Evolutionary conservation across 2,888 invertebrate species (phyloP).

Genomic region (Deroplatys truncata): DNA sequence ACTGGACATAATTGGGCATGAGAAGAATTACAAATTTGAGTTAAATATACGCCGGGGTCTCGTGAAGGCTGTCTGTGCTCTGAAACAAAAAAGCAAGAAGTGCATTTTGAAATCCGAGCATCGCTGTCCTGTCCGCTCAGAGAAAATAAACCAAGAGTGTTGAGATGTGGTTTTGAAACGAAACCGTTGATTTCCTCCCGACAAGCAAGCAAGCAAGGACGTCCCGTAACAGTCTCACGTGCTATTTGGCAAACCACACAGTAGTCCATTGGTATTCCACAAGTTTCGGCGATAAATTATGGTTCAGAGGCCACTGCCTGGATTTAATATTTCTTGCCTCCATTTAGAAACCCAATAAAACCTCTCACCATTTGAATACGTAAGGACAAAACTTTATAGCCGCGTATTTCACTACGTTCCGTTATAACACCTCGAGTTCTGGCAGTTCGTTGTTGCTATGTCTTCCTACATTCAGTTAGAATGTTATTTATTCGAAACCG

Average conservation of each 20-base stretch:
- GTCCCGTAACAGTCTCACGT: neutral
- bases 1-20: neutral
- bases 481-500: no score
- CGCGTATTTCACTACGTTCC: neutral
- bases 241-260: neutral
- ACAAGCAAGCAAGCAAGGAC: neutral
- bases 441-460: no score
- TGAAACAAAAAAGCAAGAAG: neutral
- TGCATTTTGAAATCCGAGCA: neutral
- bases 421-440: no score
- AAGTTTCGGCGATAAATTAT: neutral
- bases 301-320: neutral
- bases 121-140: neutral
- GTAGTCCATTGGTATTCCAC: neutral
- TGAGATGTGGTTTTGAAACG: neutral
- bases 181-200: neutral
- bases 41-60: neutral
- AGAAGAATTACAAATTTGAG: neutral
- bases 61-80: neutral
- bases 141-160: neutral
- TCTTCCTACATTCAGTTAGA: no score
- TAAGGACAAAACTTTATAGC: neutral
- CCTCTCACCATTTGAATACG: neutral
- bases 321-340: neutral
- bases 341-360: neutral